Percentiles rank a stretch among this genome's conserved stretches.
Evolutionary conservation across 2,113 vertebrate species (phyloP).

Genomic region (Bubalus kerabau): DNA sequence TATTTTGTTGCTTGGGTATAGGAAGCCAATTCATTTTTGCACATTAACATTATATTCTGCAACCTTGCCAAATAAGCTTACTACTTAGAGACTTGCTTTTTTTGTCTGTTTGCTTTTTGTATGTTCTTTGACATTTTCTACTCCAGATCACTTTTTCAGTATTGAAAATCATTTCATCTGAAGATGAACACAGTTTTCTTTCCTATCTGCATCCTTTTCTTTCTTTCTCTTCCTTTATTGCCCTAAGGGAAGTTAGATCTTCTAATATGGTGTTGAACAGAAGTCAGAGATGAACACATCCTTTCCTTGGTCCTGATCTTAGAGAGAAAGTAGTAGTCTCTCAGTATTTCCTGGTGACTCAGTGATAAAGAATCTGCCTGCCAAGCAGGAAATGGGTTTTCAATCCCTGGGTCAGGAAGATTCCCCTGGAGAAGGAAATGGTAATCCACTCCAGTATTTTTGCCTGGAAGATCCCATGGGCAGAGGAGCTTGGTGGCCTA

Average conservation of each 20-base stretch:
- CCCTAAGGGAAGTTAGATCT: neutral
- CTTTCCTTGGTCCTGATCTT: neutral
- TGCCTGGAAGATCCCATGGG: neutral
- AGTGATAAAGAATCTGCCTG: neutral
- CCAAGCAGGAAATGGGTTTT: neutral
- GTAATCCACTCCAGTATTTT: neutral
- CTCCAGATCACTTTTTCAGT: neutral
- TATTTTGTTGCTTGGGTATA: neutral
- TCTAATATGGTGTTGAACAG: neutral
- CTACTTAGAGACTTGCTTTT: neutral
- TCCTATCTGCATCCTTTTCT: neutral
- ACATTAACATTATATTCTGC: neutral
- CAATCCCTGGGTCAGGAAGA: neutral
- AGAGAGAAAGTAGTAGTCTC: neutral
- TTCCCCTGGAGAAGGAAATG: neutral
- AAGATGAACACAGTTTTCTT: neutral
- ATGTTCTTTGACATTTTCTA: neutral
- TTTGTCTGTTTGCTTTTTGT: neutral
- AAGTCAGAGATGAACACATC: fast-evolving
- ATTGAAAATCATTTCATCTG: neutral
- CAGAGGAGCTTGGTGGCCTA: neutral
- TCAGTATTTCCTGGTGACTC: neutral
- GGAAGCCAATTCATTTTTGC: neutral
- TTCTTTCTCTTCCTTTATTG: neutral
- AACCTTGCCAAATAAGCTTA: neutral